These are phyloP conservation scores for Chaetodon trifascialis DNA, from an alignment of 2,113 vertebrate genomes.

Conservation along the genomic window DNA sequence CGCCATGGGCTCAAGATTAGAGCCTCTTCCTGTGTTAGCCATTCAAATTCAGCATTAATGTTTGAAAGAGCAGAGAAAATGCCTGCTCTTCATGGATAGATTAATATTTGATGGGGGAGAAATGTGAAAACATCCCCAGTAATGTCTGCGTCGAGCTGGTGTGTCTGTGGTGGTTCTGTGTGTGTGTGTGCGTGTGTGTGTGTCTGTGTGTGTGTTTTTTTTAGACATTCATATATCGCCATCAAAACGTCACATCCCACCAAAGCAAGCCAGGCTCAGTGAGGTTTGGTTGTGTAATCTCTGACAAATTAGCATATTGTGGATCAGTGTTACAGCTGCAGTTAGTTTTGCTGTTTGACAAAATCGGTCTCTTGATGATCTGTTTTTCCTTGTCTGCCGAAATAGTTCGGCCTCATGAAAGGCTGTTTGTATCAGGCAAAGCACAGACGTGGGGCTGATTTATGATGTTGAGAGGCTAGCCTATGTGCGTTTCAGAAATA, in stretches of 20 bases:
- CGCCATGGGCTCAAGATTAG: conserved; percentile 71
- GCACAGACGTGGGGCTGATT: conserved; percentile 19
- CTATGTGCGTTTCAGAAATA: conserved; percentile 56
- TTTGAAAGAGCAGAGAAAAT: conserved; percentile 74
- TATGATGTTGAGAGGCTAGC: conserved; percentile 33
- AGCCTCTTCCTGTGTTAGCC: conserved; percentile 69
- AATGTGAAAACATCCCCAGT: conserved; percentile 69
- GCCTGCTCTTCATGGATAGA: conserved; percentile 61
- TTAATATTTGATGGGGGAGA: conserved; percentile 75
- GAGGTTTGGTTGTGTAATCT: neutral
- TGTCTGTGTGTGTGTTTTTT: conserved; percentile 15
- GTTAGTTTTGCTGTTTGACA: conserved; percentile 9
- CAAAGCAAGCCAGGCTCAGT: conserved; percentile 3
- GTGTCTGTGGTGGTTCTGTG: conserved; percentile 26
- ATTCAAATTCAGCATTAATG: conserved; percentile 79
- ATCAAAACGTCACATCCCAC: conserved; percentile 27
- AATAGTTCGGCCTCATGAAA: neutral
- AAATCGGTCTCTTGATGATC: neutral
- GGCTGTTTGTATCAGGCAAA: conserved; percentile 21
- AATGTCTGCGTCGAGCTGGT: conserved; percentile 43
- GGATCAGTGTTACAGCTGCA: conserved; percentile 8
- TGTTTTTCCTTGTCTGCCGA: neutral
- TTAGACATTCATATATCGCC: neutral
- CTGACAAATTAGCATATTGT: conserved; percentile 14
- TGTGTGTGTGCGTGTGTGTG: neutral